phyloP scores from a whole-genome alignment of 53 echinoderm and acorn worm species.

The Echinometra lucunter region DNA sequence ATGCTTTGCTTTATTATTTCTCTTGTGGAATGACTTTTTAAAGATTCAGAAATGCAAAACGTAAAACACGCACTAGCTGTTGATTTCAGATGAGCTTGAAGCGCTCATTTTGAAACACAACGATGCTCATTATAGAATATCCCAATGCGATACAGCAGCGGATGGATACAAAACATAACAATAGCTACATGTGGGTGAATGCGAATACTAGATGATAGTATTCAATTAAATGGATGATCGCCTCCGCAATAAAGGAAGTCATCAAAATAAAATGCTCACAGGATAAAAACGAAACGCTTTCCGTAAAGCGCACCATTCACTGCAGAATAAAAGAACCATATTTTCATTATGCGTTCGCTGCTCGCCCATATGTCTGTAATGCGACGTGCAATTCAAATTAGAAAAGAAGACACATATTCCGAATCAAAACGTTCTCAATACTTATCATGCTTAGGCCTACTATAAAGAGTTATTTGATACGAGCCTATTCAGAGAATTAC shows the following conservation, averaged over 20 bases:
- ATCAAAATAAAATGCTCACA: neutral
- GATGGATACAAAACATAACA: neutral
- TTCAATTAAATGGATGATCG: conserved; percentile 12
- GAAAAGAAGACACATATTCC: neutral
- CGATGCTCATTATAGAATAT: neutral
- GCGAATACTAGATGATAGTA: neutral
- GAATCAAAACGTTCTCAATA: neutral
- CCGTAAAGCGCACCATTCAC: conserved; percentile 3
- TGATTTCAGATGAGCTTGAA: neutral
- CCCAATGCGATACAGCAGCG: neutral
- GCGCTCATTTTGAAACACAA: neutral
- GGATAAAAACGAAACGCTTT: neutral
- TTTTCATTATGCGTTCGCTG: neutral
- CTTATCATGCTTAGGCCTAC: too few relatives aligned
- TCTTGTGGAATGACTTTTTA: neutral
- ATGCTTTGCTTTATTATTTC: neutral
- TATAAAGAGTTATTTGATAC: neutral
- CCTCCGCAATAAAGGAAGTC: neutral
- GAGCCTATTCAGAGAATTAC: neutral
- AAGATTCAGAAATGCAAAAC: neutral
- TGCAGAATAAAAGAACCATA: neutral
- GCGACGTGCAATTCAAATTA: neutral
- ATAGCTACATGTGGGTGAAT: neutral
- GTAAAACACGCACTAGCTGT: neutral
- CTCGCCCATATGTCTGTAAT: neutral